Evolutionary conservation across 2,888 invertebrate genomes (phyloP).

Genomic region (Diarsia rubi): DNA sequence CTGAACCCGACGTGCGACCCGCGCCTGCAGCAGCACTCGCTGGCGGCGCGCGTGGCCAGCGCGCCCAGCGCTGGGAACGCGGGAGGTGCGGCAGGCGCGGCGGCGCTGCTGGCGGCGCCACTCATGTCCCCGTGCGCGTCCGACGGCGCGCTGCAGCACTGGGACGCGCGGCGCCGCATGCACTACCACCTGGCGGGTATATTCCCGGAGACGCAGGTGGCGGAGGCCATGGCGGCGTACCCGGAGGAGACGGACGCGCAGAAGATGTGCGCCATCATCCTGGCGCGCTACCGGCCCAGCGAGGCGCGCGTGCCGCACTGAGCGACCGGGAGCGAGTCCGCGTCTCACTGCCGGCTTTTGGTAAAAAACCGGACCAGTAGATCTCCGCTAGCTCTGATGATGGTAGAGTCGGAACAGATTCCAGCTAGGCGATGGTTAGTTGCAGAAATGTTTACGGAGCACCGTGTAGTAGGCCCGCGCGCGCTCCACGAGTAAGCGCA

Average conservation of each 20-base stretch:
- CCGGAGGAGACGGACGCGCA: slow-evolving; percentile 97
- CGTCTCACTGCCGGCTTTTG: slow-evolving; percentile 82
- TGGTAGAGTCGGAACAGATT: slow-evolving; percentile 24
- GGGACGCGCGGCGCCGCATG: slow-evolving; percentile 94
- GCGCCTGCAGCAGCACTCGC: slow-evolving; percentile 86
- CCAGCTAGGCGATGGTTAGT: slow-evolving; percentile 21
- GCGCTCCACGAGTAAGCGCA: slow-evolving; percentile 22
- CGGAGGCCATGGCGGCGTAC: slow-evolving; percentile 96
- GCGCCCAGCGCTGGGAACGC: slow-evolving; percentile 92
- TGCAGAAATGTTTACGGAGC: slow-evolving; percentile 33
- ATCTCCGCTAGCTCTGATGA: slow-evolving; percentile 67
- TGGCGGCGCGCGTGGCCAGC: slow-evolving; percentile 93
- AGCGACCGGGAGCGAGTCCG: slow-evolving; percentile 58
- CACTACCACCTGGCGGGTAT: slow-evolving; percentile 97
- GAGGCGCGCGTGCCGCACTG: slow-evolving; percentile 80
- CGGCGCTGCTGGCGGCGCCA: slow-evolving; percentile 78
- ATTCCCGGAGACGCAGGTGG: slow-evolving; percentile 97
- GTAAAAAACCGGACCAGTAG: slow-evolving; percentile 77
- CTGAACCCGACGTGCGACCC: slow-evolving; percentile 96
- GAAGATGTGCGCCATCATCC: slow-evolving; percentile 96
- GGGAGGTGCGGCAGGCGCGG: slow-evolving; percentile 92
- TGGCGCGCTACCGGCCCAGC: slow-evolving; percentile 92
- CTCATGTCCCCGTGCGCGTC: slow-evolving; percentile 81
- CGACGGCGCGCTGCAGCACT: slow-evolving; percentile 86
- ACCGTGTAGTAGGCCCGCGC: slow-evolving; percentile 14